Conservation (phyloP, 2,113 vertebrate genomes). For the human (Homo sapiens) region DNA sequence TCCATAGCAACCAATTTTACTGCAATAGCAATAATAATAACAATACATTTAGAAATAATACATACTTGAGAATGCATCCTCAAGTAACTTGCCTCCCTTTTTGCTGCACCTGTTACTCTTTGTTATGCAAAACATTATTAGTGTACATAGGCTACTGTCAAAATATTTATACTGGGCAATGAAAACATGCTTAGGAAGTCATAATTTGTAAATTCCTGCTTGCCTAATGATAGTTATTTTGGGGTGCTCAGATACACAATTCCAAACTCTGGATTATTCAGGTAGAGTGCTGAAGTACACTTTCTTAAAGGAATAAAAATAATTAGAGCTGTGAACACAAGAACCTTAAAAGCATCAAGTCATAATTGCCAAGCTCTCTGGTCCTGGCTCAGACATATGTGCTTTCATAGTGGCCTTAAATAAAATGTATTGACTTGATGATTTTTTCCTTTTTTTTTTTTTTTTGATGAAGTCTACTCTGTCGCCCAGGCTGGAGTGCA, state of each 20-base stretch:
- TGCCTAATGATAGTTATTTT: conserved; percentile 21
- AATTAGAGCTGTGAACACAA: background rate
- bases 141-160: conserved; percentile 31
- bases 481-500: too few relatives aligned
- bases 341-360: background rate
- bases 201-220: conserved; percentile 10
- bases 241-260: background rate
- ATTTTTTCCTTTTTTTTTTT: too few relatives aligned
- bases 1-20: background rate
- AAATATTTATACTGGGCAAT: conserved; percentile 40
- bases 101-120: conserved; percentile 25
- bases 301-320: background rate
- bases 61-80: background rate
- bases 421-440: background rate
- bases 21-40: background rate
- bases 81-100: background rate
- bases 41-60: background rate
- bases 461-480: too few relatives aligned
- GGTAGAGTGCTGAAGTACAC: background rate
- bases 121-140: conserved; percentile 55
- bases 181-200: conserved; percentile 25
- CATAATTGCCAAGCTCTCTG: background rate
- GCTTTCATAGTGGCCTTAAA: background rate
- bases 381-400: background rate
- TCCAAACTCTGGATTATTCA: conserved; percentile 16